These are phyloP conservation scores for Hiodon alosoides DNA, from an alignment of 2,113 vertebrate genomes.

Conservation along the genomic window DNA sequence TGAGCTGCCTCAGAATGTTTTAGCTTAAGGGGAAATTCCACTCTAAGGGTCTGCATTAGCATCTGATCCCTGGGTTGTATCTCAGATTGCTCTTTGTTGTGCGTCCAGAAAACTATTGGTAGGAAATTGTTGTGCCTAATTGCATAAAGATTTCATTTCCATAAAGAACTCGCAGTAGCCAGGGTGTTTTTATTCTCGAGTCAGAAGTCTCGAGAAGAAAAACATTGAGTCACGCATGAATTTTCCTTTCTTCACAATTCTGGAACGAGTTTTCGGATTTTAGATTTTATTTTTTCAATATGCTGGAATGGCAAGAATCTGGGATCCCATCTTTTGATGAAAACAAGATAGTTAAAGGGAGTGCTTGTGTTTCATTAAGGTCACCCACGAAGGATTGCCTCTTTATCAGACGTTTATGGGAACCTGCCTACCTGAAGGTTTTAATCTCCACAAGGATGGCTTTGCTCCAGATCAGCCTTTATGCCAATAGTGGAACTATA, in stretches of 20 bases:
- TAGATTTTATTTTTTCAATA: no score
- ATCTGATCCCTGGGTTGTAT: neutral
- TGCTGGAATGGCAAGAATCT: neutral
- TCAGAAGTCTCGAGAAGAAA: neutral
- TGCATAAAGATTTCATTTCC: neutral
- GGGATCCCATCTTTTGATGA: neutral
- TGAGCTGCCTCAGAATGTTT: neutral
- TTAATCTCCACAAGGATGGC: conserved; percentile 41
- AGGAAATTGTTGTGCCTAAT: neutral
- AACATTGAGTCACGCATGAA: neutral
- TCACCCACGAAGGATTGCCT: neutral
- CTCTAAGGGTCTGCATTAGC: conserved; percentile 2
- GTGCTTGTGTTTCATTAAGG: no score
- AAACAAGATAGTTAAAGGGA: neutral
- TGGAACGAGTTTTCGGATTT: no score
- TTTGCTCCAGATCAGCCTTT: conserved; percentile 49
- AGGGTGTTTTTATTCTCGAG: neutral
- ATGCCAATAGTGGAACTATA: conserved; percentile 36
- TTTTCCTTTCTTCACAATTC: neutral
- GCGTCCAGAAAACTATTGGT: conserved; percentile 2
- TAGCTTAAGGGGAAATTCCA: conserved; percentile 12
- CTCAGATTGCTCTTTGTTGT: neutral
- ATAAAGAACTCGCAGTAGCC: neutral
- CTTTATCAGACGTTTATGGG: conserved; percentile 36
- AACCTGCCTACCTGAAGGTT: conserved; percentile 38